These are phyloP conservation scores for Sminthurinus signatus DNA, from an alignment of 1,140 invertebrate species.

Conservation along the genomic window DNA sequence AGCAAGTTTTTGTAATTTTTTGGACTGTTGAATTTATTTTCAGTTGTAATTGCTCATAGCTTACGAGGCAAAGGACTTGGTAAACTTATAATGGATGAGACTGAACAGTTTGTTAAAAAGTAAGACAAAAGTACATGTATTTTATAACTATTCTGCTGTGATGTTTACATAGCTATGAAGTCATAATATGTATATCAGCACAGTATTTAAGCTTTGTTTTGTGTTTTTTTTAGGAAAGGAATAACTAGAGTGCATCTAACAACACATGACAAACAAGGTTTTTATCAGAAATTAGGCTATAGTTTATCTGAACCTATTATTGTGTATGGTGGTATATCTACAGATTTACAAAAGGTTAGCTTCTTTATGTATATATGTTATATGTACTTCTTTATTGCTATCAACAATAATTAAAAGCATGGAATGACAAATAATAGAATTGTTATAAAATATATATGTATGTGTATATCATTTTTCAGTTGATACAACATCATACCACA, in stretches of 20 bases:
- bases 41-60: slow-evolving; percentile 61
- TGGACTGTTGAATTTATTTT: not conserved
- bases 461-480: not conserved
- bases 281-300: slow-evolving; percentile 70
- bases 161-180: not conserved
- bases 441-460: not conserved
- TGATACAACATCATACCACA: not conserved
- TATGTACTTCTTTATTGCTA: not conserved
- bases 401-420: no score
- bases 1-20: not conserved
- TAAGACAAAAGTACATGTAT: slow-evolving; percentile 12
- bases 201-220: not conserved
- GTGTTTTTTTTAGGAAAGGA: slow-evolving; percentile 45
- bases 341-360: slow-evolving; percentile 18
- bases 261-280: slow-evolving; percentile 67
- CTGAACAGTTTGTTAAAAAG: slow-evolving; percentile 60
- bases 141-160: not conserved
- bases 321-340: slow-evolving; percentile 51
- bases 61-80: slow-evolving; percentile 66
- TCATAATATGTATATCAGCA: not conserved
- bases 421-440: not conserved
- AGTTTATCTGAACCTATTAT: slow-evolving; percentile 59
- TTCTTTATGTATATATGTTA: not conserved
- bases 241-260: slow-evolving; percentile 62
- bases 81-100: slow-evolving; percentile 59